Percentiles rank a stretch among this genome's conserved stretches.
Conservation (phyloP, 2,797 vertebrate species). For the Thalassophryne amazonica region DNA sequence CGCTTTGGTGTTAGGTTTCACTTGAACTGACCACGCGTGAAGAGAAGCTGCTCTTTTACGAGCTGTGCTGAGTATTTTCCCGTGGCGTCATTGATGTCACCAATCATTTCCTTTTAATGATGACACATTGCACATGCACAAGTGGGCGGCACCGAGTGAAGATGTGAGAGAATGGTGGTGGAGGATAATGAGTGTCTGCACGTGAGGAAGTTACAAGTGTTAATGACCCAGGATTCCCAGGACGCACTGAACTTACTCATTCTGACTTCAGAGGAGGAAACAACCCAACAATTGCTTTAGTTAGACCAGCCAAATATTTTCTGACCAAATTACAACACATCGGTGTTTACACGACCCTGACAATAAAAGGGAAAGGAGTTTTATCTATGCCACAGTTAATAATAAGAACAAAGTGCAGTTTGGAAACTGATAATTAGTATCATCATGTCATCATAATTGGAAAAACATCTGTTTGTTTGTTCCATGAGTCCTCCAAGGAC, state of each 20-base stretch:
- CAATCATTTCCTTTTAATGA: conserved; percentile 30
- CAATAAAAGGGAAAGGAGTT: conserved; percentile 28
- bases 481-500: too few species aligned
- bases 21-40: background rate
- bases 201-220: conserved; percentile 38
- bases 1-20: background rate
- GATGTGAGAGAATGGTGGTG: conserved; percentile 13
- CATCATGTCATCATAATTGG: too few species aligned
- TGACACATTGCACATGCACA: conserved; percentile 48
- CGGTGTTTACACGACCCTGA: conserved; percentile 22
- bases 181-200: conserved; percentile 41
- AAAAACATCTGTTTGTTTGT: too few species aligned
- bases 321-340: conserved; percentile 18
- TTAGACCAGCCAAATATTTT: conserved; percentile 34
- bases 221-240: conserved; percentile 48
- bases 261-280: conserved; percentile 39
- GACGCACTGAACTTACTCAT: conserved; percentile 26
- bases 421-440: too few species aligned
- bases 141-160: conserved; percentile 15
- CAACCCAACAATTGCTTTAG: conserved; percentile 33
- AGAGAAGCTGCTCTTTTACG: background rate
- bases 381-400: conserved; percentile 1
- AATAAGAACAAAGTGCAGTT: too few species aligned
- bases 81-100: conserved; percentile 12
- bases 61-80: conserved; percentile 15